Percentiles rank a stretch among this genome's conserved stretches.
phyloP scores from a whole-genome alignment of 2,888 invertebrate genomes.

The Trichopoda pennipes region DNA sequence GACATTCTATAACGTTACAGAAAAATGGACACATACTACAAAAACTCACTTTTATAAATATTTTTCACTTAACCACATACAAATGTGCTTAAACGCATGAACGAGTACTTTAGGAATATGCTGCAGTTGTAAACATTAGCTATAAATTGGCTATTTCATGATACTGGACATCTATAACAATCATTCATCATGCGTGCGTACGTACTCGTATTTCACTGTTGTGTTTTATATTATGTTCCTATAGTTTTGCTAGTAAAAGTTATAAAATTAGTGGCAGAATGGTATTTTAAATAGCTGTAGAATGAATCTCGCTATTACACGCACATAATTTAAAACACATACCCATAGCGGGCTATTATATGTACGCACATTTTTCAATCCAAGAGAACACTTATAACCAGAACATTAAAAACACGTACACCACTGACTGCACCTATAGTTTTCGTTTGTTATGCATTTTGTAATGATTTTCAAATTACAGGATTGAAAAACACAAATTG shows the following conservation, averaged over 20 bases:
- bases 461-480: too few relatives aligned
- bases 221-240: background rate
- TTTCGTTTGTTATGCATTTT: too few relatives aligned
- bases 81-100: slow-evolving; percentile 11
- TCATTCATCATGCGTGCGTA: slow-evolving; percentile 8
- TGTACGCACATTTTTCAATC: too few relatives aligned
- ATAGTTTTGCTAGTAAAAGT: background rate
- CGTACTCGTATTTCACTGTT: background rate
- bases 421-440: too few relatives aligned
- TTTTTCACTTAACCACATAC: slow-evolving; percentile 7
- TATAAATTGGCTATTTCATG: slow-evolving; percentile 41
- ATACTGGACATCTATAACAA: slow-evolving; percentile 47
- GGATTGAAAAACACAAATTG: too few relatives aligned
- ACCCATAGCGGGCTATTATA: too few relatives aligned
- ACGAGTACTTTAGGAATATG: slow-evolving; percentile 28
- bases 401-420: too few relatives aligned
- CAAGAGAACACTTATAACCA: too few relatives aligned
- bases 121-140: slow-evolving; percentile 23
- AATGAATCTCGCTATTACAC: too few relatives aligned
- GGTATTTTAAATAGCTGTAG: too few relatives aligned
- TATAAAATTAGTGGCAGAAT: too few relatives aligned
- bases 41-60: background rate
- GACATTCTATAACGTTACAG: background rate
- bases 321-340: too few relatives aligned
- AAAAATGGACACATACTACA: background rate